Percentiles rank a stretch among this genome's conserved stretches.
phyloP scores from a whole-genome alignment of 2,888 invertebrate genomes.

The Diplazon laetatorius region DNA sequence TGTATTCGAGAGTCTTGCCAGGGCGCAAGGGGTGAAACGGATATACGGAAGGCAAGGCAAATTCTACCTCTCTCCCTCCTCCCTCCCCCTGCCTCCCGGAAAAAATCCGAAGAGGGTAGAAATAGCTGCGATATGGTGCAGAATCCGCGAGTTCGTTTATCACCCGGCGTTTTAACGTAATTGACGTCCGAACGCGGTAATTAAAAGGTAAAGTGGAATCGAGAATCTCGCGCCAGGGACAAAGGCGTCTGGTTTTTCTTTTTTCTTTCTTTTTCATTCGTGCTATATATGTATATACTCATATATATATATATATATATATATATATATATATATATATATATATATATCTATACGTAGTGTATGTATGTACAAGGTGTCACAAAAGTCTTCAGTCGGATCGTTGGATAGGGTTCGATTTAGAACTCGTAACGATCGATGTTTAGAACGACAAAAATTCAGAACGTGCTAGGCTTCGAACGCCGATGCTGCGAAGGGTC shows the following conservation, averaged over 20 bases:
- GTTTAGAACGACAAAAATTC: too few species aligned
- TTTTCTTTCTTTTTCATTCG: too few species aligned
- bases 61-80: too few species aligned
- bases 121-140: not conserved
- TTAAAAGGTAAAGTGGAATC: constrained; percentile 62
- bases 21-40: not conserved
- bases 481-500: too few species aligned
- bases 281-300: not conserved
- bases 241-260: not conserved
- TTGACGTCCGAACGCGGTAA: constrained; percentile 63
- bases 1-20: not conserved
- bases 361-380: too few species aligned
- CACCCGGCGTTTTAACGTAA: constrained; percentile 48
- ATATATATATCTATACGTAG: too few species aligned
- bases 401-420: too few species aligned
- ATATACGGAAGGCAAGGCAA: not conserved
- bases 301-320: not conserved
- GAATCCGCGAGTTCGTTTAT: constrained; percentile 50
- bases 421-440: too few species aligned
- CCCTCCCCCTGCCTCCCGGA: too few species aligned
- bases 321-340: too few species aligned
- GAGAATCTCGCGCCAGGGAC: constrained; percentile 43
- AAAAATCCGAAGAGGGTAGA: constrained; percentile 20
- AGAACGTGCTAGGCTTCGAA: too few species aligned
- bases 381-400: too few species aligned